Percentiles rank a stretch among this genome's conserved stretches.
These are phyloP conservation scores for Cassiopea xamachana DNA, from an alignment of 30 jellyfish, hydroid and myxozoan species.

Conservation along the genomic window DNA sequence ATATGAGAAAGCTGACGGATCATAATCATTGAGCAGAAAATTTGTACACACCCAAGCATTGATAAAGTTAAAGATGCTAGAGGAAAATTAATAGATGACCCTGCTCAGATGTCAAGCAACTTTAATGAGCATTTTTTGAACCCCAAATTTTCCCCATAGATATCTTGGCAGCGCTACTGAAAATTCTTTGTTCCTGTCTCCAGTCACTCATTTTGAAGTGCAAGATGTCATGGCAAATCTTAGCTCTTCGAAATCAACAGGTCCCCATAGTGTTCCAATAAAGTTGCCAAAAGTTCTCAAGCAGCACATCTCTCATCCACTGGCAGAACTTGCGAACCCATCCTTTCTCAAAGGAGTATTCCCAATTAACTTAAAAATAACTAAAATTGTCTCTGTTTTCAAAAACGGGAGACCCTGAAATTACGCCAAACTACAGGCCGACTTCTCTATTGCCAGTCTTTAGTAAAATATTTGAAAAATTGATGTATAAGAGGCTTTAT, in stretches of 20 bases:
- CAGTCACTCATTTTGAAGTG: conserved; percentile 22
- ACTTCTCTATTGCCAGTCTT: conserved; percentile 17
- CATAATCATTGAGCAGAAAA: neutral
- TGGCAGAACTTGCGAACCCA: neutral
- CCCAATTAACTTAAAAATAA: conserved; percentile 4
- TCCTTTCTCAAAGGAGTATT: conserved; percentile 3
- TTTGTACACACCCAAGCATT: conserved; percentile 4
- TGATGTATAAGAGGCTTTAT: conserved; percentile 37
- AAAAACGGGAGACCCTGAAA: conserved; percentile 27
- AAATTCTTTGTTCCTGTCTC: conserved; percentile 28
- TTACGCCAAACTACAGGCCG: conserved; percentile 29
- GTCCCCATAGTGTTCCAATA: conserved; percentile 38
- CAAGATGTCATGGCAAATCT: conserved; percentile 24
- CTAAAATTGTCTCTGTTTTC: conserved; percentile 13
- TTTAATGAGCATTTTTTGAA: conserved; percentile 1
- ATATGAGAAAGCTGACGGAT: conserved; percentile 15
- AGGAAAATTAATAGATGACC: neutral
- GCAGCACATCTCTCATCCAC: conserved; percentile 37
- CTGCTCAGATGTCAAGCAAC: conserved; percentile 15
- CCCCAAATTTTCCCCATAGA: neutral
- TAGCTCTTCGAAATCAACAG: conserved; percentile 8
- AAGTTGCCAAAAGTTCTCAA: conserved; percentile 7
- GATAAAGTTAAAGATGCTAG: neutral
- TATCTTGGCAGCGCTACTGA: conserved; percentile 3
- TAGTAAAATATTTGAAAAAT: conserved; percentile 30